Evolutionary conservation across 2,797 vertebrate species (phyloP).

Genomic region (Acipenser transmontanus): DNA sequence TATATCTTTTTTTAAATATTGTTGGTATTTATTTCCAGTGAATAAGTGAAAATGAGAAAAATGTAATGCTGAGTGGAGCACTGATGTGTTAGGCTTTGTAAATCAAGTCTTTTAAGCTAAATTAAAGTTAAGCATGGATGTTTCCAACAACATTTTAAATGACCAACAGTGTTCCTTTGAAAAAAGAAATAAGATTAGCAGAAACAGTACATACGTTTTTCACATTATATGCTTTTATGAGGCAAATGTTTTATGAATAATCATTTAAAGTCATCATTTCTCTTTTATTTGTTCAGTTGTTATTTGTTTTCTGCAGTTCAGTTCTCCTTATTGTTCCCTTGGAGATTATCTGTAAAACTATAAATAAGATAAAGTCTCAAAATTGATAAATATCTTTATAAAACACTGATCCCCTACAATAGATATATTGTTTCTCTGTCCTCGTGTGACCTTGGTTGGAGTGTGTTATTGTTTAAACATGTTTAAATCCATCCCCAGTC

Average conservation of each 20-base stretch:
- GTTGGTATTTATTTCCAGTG: too few relatives aligned
- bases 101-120: too few relatives aligned
- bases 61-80: too few relatives aligned
- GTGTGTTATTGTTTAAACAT: constrained; percentile 37
- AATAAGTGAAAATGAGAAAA: too few relatives aligned
- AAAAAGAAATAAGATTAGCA: too few relatives aligned
- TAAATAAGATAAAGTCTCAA: constrained; percentile 19
- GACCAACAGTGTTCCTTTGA: too few relatives aligned
- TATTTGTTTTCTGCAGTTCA: constrained; percentile 15
- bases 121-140: too few relatives aligned
- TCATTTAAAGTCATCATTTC: not conserved
- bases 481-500: constrained; percentile 26
- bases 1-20: too few relatives aligned
- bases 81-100: too few relatives aligned
- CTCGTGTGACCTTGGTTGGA: constrained; percentile 33
- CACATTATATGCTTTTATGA: constrained; percentile 15
- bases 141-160: too few relatives aligned
- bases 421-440: constrained; percentile 35
- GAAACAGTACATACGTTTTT: constrained; percentile 7
- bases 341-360: constrained; percentile 14
- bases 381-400: constrained; percentile 11
- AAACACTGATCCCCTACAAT: constrained; percentile 21
- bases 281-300: constrained; percentile 15
- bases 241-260: constrained; percentile 10
- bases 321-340: constrained; percentile 16